Evolutionary conservation across 2,113 vertebrate genomes (phyloP), one percentile per base, ranked within the genome.

Genomic region (Coptodon bakossiorum): DNA sequence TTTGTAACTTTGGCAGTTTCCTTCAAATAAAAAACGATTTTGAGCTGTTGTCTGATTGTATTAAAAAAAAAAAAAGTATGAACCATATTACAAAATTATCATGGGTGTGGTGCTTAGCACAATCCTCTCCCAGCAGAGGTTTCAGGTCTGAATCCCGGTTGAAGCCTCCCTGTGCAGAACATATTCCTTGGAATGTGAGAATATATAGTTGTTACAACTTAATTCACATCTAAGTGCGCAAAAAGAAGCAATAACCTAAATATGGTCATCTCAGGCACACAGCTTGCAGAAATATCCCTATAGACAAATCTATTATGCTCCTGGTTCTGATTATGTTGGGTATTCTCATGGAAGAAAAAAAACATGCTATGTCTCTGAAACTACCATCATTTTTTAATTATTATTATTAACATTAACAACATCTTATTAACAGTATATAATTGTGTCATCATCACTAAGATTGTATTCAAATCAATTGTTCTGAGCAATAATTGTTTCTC

Each of bases 101-200:
- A 76, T 29, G 14, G 9, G 1, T 29, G 24, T 76, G 71, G 9
- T 10, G 40, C 9, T 76, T 29, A 19, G 71, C 24, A 76, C 24
- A 29, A 10, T 48, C 22, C 22, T 45, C 9, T 29, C 9, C 9
- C 13, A 48, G 22, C 40, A 76, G 10, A 76, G 40, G 14, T 29
- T 76, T 17, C 0, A 2, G 68, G 6, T 48, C 24, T 29, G 40
- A 17, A 76, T 76, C 6, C 40, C 4, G 0, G 40, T 27, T 48
- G 22, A 6, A 14, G 12, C n/a, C 7, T 43, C 5, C 22, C 66
- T 71, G 22, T 73, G 22, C 22, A 17, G 40, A 48, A 45, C 24
- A 17, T 48, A 10, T 19, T 17, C 24, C 43, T 76, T 48, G 14
- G 10, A 78, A 78, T 78, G 45, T 50, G 27, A 19, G 38, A 71